Conservation (phyloP, 2,888 invertebrate genomes). For the Tipula unca region DNA sequence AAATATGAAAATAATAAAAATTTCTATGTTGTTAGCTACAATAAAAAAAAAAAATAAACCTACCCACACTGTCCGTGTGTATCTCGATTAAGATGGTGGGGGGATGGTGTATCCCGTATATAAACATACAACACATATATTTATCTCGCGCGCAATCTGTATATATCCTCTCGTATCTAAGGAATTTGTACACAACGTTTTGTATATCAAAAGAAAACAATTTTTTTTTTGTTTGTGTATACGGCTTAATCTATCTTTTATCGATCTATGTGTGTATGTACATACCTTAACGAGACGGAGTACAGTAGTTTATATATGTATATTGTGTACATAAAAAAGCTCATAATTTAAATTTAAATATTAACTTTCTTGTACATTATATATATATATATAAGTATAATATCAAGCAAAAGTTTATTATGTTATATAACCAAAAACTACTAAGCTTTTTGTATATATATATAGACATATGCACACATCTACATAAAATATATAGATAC, state of each 20-base stretch:
- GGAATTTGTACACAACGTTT: too few species aligned
- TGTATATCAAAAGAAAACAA: background rate
- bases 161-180: background rate
- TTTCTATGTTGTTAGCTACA: background rate
- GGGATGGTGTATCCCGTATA: background rate
- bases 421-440: background rate
- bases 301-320: background rate
- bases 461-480: background rate
- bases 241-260: background rate
- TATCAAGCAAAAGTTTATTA: background rate
- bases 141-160: constrained; percentile 8
- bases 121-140: background rate
- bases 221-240: background rate
- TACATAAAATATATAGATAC: too few species aligned
- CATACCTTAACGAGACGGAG: background rate
- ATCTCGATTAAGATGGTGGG: background rate
- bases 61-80: background rate
- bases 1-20: background rate
- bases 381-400: too few species aligned
- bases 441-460: background rate
- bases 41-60: background rate
- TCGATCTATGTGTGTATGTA: background rate
- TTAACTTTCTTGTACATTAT: background rate
- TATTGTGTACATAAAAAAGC: background rate
- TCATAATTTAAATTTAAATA: background rate